Base-by-base conservation (phyloP, 1,140 invertebrate genomes). In the Scaptomyza pallida region DNA sequence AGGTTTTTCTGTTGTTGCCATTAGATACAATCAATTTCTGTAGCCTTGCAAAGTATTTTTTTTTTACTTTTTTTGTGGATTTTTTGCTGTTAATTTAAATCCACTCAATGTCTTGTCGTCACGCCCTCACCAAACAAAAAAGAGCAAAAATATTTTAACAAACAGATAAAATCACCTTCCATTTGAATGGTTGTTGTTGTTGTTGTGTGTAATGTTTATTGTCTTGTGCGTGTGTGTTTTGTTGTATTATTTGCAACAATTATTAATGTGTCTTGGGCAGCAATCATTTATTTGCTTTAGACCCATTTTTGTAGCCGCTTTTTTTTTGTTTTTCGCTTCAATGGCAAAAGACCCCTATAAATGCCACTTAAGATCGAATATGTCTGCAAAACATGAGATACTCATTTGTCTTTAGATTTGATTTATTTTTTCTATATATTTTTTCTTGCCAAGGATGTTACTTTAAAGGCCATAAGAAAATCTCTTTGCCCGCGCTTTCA, bases 31-130 rank as follows among this genome's bases (percentile, higher is more conserved):
- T 63, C 48, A 23, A 52, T 15, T 21, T 17, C 1, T 57, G 15
- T 56, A 41, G 67, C 67, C 67, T 56, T 30, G 64, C 19, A 3
- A n/a, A 37, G 13, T 5, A 37, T 17, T 19, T 65, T 15, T 47
- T 12, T 33, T n/a, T 5, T 35, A 61, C 44, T 30, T 5, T 44
- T 6, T 60, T 40, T n/a, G n/a, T n/a, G n/a, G n/a, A n/a, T n/a
- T n/a, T 67, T 13, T 59, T 16, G 33, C 5, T 48, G 33, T 35
- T 43, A 19, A 23, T 48, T 72, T 61, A 63, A 65, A 54, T 59
- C 54, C 57, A 71, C 35, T 74, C 72, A 74, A 74, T 74, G 72
- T 57, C 72, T 74, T 74, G 72, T 74, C 72, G 72, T 52, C 72
- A 74, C 72, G 68, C 72, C 72, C 72, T 70, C 72, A 61, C 41